Evolutionary conservation across 2,888 invertebrate species (phyloP).

Genomic region (Tinea trinotella): DNA sequence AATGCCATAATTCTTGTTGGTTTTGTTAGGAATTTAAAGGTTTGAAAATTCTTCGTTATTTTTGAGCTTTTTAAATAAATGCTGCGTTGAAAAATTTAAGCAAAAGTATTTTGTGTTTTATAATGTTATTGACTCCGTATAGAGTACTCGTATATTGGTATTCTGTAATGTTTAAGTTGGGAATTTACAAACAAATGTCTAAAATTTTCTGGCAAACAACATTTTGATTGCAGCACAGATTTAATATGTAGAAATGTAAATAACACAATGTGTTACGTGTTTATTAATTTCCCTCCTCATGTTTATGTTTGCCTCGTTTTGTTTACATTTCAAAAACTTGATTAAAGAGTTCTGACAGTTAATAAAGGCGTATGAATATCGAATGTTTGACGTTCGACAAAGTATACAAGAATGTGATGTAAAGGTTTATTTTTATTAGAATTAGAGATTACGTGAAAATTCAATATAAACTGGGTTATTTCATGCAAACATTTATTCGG

Average conservation of each 20-base stretch:
- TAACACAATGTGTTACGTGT: constrained; percentile 7
- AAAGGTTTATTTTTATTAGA: not conserved
- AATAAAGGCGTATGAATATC: constrained; percentile 4
- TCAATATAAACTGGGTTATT: not conserved
- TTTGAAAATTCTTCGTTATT: too few relatives aligned
- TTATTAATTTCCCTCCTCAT: constrained; percentile 14
- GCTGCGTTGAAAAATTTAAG: not conserved
- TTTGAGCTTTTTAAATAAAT: not conserved
- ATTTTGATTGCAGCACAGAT: constrained; percentile 2
- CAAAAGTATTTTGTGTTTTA: too few relatives aligned
- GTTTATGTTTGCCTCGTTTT: constrained; percentile 15
- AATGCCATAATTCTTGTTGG: not conserved
- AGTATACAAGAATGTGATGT: not conserved
- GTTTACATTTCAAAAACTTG: constrained; percentile 7
- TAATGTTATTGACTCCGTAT: too few relatives aligned
- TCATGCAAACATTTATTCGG: not conserved
- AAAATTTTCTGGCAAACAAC: not conserved
- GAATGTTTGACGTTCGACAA: not conserved
- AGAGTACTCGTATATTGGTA: not conserved
- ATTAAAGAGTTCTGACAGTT: constrained; percentile 6
- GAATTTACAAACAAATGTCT: not conserved
- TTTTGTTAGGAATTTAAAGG: not conserved
- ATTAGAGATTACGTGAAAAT: not conserved
- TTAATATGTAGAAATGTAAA: constrained; percentile 4
- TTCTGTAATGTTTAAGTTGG: not conserved